A percentile compares a stretch with the other conserved stretches of the same genome.
Conservation (phyloP, 1,140 invertebrate species). For the Galleria mellonella region DNA sequence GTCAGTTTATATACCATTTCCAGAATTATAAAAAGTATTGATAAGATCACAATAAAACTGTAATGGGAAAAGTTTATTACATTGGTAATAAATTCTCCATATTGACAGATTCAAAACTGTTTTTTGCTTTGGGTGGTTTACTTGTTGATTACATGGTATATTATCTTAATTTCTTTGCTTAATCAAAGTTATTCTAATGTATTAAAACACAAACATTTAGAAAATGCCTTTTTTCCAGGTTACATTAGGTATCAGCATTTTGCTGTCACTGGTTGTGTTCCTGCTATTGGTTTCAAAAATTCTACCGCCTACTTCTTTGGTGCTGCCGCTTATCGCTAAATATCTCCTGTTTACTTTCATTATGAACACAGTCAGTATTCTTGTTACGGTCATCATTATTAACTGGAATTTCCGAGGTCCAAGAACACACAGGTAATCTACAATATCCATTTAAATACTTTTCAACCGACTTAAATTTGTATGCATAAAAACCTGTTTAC, state of each 20-base stretch:
- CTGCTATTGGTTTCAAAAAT: conserved; percentile 99
- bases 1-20: no score
- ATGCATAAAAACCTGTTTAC: no score
- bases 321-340: conserved; percentile 97
- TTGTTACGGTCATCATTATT: conserved; percentile 99
- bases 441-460: background rate
- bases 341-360: conserved; percentile 99
- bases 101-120: no score
- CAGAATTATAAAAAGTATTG: no score
- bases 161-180: no score
- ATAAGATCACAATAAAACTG: no score
- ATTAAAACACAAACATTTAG: no score
- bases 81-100: no score
- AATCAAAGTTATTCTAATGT: no score
- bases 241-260: conserved; percentile 97
- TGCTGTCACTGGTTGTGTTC: conserved; percentile 99
- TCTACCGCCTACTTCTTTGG: conserved; percentile 96
- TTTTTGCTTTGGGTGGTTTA: no score
- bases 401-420: conserved; percentile 99
- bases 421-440: conserved; percentile 79
- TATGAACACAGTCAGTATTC: conserved; percentile 99
- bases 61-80: no score
- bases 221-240: conserved; percentile 75
- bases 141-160: no score
- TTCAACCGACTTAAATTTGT: conserved; percentile 8